phyloP scores from a whole-genome alignment of 2,113 vertebrate genomes.

The cattle (Bos taurus) region ARS-UCD2.0 NC_037345.1:34593501-34594000 shows the following conservation, averaged over 20 bases:
- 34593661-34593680: background rate
- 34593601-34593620: background rate
- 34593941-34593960: conserved; percentile 20
- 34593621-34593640: conserved; percentile 22
- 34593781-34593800: background rate
- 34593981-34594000: background rate
- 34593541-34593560: background rate
- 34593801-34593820: background rate
- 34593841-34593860: conserved; percentile 7
- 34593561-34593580: conserved; percentile 38
- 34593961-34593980: conserved; percentile 49
- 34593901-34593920: background rate
- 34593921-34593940: conserved; percentile 5
- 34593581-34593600: background rate
- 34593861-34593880: background rate
- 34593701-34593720: background rate
- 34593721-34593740: background rate
- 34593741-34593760: background rate
- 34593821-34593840: background rate
- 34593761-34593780: background rate
- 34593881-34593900: background rate
- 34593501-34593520: background rate
- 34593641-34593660: background rate
- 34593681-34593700: background rate
- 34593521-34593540: background rate